Percentiles rank a stretch among this genome's conserved stretches.
These are phyloP conservation scores for Netelia melanura DNA, from an alignment of 2,888 invertebrate species.

Conservation along the genomic window DNA sequence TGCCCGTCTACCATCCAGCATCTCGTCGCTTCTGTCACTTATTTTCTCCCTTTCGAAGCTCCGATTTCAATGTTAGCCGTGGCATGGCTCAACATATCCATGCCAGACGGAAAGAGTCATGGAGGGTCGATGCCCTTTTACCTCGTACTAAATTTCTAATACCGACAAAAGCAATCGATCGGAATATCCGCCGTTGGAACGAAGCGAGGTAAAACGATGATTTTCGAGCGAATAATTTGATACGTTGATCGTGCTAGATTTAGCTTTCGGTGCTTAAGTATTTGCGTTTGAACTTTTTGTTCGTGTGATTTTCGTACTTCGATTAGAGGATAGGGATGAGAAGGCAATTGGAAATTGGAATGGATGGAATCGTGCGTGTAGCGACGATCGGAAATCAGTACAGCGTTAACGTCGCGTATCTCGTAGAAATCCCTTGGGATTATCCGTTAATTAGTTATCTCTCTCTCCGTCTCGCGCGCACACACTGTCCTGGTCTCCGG, in stretches of 20 bases:
- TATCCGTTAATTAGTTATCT: slow-evolving; percentile 71
- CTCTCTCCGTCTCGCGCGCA: slow-evolving; percentile 3
- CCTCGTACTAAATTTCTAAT: slow-evolving; percentile 6
- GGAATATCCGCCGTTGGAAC: background rate
- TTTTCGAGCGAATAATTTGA: background rate
- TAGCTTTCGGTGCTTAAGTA: no score
- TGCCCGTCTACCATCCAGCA: slow-evolving; percentile 47
- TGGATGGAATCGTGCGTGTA: slow-evolving; percentile 10
- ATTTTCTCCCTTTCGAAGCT: slow-evolving; percentile 46
- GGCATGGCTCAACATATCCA: background rate
- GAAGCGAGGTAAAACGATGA: background rate
- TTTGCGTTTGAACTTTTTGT: slow-evolving; percentile 19
- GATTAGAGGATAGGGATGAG: background rate
- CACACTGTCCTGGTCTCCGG: background rate
- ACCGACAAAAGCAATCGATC: background rate
- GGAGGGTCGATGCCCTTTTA: slow-evolving; percentile 49
- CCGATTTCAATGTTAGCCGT: slow-evolving; percentile 10
- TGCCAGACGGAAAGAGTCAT: slow-evolving; percentile 41
- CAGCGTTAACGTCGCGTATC: slow-evolving; percentile 49
- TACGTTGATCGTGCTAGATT: background rate
- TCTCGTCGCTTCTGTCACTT: slow-evolving; percentile 31
- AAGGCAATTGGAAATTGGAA: slow-evolving; percentile 41
- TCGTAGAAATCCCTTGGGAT: slow-evolving; percentile 62
- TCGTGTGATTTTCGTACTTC: background rate
- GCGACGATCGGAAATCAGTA: slow-evolving; percentile 53